These are phyloP conservation scores for Melinaea marsaeus DNA, from an alignment of 2,888 invertebrate species.

Conservation along the genomic window DNA sequence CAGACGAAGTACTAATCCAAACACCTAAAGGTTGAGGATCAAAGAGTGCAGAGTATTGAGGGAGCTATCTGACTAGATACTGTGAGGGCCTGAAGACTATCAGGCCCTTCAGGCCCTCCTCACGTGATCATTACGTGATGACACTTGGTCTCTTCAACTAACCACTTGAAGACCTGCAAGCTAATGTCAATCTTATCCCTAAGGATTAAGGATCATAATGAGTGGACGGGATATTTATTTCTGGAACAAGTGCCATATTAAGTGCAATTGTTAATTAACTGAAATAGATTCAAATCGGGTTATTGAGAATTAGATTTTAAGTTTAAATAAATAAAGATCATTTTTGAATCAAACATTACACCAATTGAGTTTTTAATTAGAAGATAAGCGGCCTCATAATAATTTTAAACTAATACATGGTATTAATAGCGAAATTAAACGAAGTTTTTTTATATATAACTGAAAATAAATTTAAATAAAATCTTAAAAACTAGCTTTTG, in stretches of 20 bases:
- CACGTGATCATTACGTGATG: conserved; percentile 28
- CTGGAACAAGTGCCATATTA: conserved; percentile 38
- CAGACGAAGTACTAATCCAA: too few species aligned
- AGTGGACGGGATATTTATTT: conserved; percentile 24
- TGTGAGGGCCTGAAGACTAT: conserved; percentile 4
- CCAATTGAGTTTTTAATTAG: too few species aligned
- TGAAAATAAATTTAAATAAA: too few species aligned
- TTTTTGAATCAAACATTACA: conserved; percentile 4
- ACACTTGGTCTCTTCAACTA: conserved; percentile 30
- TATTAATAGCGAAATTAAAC: conserved; percentile 19
- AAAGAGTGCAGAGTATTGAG: too few species aligned
- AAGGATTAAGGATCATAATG: conserved; percentile 10
- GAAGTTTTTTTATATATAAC: too few species aligned
- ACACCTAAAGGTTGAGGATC: too few species aligned
- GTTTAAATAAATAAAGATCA: conserved; percentile 6
- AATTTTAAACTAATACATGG: conserved; percentile 7
- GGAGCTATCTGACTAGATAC: too few species aligned
- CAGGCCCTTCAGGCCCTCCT: conserved; percentile 19
- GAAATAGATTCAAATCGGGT: conserved; percentile 32
- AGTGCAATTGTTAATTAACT: conserved; percentile 40
- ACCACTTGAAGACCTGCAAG: conserved; percentile 28
- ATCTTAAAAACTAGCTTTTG: too few species aligned
- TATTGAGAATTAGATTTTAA: conserved; percentile 21
- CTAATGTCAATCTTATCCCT: conserved; percentile 5
- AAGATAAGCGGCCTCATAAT: too few species aligned